Conservation (phyloP, 35 echinoderm and acorn worm genomes). For the Heliocidaris erythrogramma region DNA sequence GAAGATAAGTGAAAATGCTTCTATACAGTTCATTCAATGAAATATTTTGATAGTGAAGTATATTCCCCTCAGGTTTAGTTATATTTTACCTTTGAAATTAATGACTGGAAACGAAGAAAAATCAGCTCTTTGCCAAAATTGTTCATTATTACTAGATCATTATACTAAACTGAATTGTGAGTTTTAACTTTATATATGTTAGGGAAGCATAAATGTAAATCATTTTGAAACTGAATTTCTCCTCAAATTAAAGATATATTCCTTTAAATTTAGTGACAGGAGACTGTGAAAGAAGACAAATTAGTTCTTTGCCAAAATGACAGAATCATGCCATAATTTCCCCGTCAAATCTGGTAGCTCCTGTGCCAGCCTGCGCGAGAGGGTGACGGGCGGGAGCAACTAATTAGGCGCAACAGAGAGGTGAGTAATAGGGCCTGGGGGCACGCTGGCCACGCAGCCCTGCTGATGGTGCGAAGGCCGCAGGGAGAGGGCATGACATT, state of each 20-base stretch:
- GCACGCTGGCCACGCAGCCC: background rate
- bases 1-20: no score
- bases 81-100: background rate
- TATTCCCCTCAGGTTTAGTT: background rate
- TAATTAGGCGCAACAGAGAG: slow-evolving; percentile 26
- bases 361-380: background rate
- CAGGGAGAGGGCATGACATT: background rate
- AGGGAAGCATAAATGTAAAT: no score
- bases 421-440: slow-evolving; percentile 37
- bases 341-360: slow-evolving; percentile 13
- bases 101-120: background rate
- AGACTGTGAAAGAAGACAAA: slow-evolving; percentile 5
- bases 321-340: slow-evolving; percentile 25
- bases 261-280: background rate
- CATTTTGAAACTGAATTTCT: no score
- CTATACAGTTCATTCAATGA: no score
- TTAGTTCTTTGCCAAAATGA: slow-evolving; percentile 5
- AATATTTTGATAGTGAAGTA: no score
- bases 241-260: no score
- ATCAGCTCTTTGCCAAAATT: background rate
- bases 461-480: slow-evolving; percentile 29
- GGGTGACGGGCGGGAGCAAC: background rate
- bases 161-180: no score
- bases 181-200: no score
- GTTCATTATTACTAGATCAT: no score